A percentile compares a stretch with the other conserved stretches of the same genome.
Conservation (phyloP, 2,113 vertebrate genomes). For the Coryphaenoides rupestris region DNA sequence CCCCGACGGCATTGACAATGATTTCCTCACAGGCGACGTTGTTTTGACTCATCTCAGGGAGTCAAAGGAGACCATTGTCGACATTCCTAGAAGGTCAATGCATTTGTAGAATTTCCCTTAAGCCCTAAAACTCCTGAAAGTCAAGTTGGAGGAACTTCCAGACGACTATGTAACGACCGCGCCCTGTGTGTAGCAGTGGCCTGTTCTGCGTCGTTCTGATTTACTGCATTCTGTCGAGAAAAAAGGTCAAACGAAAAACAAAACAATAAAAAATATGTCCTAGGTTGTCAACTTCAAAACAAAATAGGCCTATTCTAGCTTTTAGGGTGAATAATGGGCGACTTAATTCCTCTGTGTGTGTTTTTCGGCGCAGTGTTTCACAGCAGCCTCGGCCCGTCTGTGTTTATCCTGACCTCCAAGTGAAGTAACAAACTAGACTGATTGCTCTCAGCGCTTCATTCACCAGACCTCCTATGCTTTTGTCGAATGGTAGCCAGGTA, state of each 20-base stretch:
- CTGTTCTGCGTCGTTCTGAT: too few species aligned
- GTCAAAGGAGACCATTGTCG: background rate
- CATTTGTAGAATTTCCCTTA: background rate
- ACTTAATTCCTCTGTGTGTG: too few species aligned
- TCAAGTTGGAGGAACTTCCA: background rate
- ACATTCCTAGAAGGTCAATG: background rate
- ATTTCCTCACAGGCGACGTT: slow-evolving; percentile 1
- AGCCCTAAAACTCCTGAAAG: background rate
- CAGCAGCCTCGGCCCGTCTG: too few species aligned
- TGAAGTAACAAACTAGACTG: slow-evolving; percentile 43
- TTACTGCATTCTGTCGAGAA: too few species aligned
- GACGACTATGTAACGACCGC: too few species aligned
- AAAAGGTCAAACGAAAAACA: too few species aligned
- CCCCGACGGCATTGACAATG: slow-evolving; percentile 10
- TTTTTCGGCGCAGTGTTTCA: too few species aligned
- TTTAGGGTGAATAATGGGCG: too few species aligned
- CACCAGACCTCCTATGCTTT: slow-evolving; percentile 21
- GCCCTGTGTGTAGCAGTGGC: too few species aligned
- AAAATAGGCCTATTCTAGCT: too few species aligned
- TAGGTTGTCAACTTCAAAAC: too few species aligned
- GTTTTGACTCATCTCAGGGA: slow-evolving; percentile 9
- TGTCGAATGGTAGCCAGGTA: background rate
- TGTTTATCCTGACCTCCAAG: slow-evolving; percentile 37
- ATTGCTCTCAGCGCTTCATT: slow-evolving; percentile 24
- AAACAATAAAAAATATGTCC: too few species aligned